Evolutionary conservation across 2,888 invertebrate species (phyloP).

Genomic region (Clepsis dumicolana): DNA sequence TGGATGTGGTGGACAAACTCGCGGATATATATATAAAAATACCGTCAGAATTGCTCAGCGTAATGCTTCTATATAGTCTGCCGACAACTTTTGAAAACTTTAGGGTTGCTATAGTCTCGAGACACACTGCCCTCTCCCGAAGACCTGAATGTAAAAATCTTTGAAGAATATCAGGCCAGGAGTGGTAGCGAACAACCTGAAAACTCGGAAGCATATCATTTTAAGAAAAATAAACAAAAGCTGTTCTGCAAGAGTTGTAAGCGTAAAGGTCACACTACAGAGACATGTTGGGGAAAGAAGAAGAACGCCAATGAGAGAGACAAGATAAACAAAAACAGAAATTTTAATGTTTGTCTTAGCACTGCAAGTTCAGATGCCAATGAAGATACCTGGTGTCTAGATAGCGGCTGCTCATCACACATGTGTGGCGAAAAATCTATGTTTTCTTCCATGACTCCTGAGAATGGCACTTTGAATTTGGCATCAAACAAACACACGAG

Average conservation of each 20-base stretch:
- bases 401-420: not conserved
- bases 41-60: not conserved
- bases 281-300: not conserved
- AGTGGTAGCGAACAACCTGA: not conserved
- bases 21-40: not conserved
- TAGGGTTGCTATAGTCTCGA: not conserved
- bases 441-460: not conserved
- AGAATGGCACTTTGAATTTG: not conserved
- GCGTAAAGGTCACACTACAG: not conserved
- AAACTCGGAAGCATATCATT: not conserved
- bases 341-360: not conserved
- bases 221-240: not conserved
- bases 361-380: not conserved
- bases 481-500: not conserved
- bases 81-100: conserved; percentile 3
- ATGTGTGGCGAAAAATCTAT: not conserved
- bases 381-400: not conserved
- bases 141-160: conserved; percentile 9
- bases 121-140: conserved; percentile 17
- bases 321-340: not conserved
- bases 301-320: not conserved
- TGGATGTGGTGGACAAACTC: not conserved
- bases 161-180: conserved; percentile 7
- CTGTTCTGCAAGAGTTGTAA: not conserved
- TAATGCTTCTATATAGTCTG: not conserved